Evolutionary conservation across 2,888 invertebrate species (phyloP).

Genomic region (Caenorhabditis auriculariae): DNA sequence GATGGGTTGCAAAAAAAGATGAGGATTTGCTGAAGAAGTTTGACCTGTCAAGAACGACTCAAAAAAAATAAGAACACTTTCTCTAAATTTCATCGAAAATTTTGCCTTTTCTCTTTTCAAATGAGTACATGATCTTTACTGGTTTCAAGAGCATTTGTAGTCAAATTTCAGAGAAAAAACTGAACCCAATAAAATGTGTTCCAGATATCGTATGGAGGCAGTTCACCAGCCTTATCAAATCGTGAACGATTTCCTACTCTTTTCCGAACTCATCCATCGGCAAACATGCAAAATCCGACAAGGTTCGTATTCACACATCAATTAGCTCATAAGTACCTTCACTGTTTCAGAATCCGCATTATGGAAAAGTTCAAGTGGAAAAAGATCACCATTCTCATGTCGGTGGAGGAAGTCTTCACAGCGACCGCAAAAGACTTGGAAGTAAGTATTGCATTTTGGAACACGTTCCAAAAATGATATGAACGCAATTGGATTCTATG

Average conservation of each 20-base stretch:
- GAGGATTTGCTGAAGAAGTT: no score
- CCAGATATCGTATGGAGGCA: constrained; percentile 96
- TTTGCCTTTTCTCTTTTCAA: no score
- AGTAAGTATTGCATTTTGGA: constrained; percentile 3
- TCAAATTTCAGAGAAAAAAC: no score
- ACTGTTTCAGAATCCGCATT: constrained; percentile 76
- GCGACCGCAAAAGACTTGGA: constrained; percentile 94
- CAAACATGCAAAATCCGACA: constrained; percentile 80
- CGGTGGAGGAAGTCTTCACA: constrained; percentile 84
- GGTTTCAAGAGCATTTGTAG: no score
- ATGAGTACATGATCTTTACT: no score
- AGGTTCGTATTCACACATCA: constrained; percentile 33
- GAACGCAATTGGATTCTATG: not conserved
- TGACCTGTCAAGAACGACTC: no score
- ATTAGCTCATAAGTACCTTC: no score
- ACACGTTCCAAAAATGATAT: not conserved
- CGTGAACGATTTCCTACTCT: constrained; percentile 93
- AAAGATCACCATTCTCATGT: constrained; percentile 91
- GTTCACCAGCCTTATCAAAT: constrained; percentile 95
- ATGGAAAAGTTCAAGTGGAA: constrained; percentile 98
- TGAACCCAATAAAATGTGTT: no score
- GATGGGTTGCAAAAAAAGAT: no score
- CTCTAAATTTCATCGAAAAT: no score
- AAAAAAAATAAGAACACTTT: no score
- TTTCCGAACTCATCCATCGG: constrained; percentile 97